Base-by-base conservation (phyloP, 2,113 vertebrate genomes). In the Oncorhynchus masou region DNA sequence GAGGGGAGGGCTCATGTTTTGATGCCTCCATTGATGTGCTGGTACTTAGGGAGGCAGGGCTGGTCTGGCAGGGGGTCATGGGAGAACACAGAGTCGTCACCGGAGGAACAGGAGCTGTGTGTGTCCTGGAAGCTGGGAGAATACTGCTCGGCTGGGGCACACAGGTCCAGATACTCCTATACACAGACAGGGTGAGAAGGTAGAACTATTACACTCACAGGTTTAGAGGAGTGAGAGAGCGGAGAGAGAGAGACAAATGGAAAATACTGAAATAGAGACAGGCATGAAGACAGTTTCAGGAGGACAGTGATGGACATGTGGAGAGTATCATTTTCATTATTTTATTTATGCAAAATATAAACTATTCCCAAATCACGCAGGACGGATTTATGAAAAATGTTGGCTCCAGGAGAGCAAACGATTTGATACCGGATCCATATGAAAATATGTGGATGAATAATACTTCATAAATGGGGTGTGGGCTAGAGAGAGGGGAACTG, bases 111-210 rank as follows among this genome's bases (percentile, higher is more conserved):
- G 7, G 98, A 99, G 86, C 97, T 99, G 83, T 96, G 96, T 0
- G 97, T 98, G 93, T 98, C 98, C 0, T 96, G 96, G 84, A 96
- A 98, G 83, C 96, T 97, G 73, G 98, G 98, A 29, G 98, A 99
- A 90, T 99, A 99, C 92, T 98, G 98, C 76, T 99, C 98, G 2
- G 96, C 87, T 39, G 97, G 98, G 68, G 95, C 94, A 49, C 95
- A 97, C 85, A 99, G 95, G 89, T 99, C 98, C 93, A 99, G 92
- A 79, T 99, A 99, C 88, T 99, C 98, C 98, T 99, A 80, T 0
- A 81, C 22, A 75, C 25, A 74, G 45, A 71, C 24, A 78, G 54
- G 72, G 24, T 65, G 27, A 74, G 65, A 29, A 2, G 15, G 11
- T 12, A 31, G 25, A 67, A 22, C 24, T 54, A 12, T 45, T 51